phyloP scores from a whole-genome alignment of 2,113 vertebrate genomes.

The Paralichthys olivaceus region DNA sequence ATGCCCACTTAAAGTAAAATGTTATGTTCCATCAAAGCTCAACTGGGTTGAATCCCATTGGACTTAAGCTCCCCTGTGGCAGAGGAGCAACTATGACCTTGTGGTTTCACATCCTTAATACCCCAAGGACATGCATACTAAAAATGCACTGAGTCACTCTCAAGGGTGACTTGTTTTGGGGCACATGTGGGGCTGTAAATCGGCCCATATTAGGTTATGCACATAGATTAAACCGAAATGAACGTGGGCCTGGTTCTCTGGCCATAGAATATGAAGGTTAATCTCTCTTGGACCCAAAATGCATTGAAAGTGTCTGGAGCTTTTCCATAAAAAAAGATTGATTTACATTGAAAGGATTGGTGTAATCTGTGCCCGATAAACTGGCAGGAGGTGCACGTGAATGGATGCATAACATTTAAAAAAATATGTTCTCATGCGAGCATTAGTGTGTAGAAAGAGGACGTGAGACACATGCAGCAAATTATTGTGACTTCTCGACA shows the following conservation, averaged over 20 bases:
- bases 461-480: not conserved
- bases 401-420: too few species aligned
- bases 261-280: constrained; percentile 32
- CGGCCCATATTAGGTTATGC: constrained; percentile 25
- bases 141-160: constrained; percentile 53
- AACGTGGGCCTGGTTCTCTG: constrained; percentile 6
- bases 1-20: constrained; percentile 42
- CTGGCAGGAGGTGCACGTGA: not conserved
- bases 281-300: constrained; percentile 37
- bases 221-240: constrained; percentile 43
- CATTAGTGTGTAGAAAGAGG: not conserved
- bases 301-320: constrained; percentile 15
- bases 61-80: constrained; percentile 47
- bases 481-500: not conserved
- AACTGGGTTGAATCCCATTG: constrained; percentile 37
- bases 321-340: constrained; percentile 24
- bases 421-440: not conserved
- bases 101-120: constrained; percentile 48
- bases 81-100: constrained; percentile 56
- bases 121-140: constrained; percentile 35
- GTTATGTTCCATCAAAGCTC: constrained; percentile 39
- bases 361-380: constrained; percentile 20
- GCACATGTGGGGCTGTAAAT: constrained; percentile 32
- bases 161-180: constrained; percentile 36
- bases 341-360: constrained; percentile 32